Evolutionary conservation across 2,797 vertebrate genomes (phyloP).

Genomic region (Coendou prehensilis): DNA sequence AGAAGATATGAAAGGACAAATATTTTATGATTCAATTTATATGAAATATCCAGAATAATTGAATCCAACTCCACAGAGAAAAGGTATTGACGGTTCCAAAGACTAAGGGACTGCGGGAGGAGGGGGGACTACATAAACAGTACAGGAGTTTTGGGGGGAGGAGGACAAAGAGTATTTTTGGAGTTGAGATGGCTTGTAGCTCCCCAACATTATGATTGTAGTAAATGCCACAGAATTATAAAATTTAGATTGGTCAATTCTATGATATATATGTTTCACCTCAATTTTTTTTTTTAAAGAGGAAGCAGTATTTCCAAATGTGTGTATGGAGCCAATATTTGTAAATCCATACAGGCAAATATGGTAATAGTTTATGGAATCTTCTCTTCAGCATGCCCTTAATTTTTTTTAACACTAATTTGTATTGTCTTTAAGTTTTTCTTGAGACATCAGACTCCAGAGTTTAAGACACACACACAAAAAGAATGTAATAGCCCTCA

Average conservation of each 20-base stretch:
- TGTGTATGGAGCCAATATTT: background rate
- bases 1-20: background rate
- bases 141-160: background rate
- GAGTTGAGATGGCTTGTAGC: background rate
- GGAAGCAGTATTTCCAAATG: background rate
- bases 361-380: background rate
- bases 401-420: background rate
- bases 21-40: background rate
- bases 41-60: background rate
- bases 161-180: background rate
- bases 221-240: background rate
- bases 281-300: background rate
- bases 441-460: background rate
- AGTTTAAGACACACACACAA: background rate
- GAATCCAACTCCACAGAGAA: background rate
- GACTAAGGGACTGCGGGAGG: too few species aligned
- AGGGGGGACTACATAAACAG: rapidly evolving
- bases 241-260: background rate
- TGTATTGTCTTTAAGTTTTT: background rate
- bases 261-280: background rate
- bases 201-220: background rate
- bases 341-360: background rate
- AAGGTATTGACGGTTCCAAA: background rate
- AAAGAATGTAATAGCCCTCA: background rate
- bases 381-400: background rate